Percentiles rank a stretch among this genome's conserved stretches.
Evolutionary conservation across 2,797 vertebrate species (phyloP).

Genomic region (Pseudocheirus occidentalis): DNA sequence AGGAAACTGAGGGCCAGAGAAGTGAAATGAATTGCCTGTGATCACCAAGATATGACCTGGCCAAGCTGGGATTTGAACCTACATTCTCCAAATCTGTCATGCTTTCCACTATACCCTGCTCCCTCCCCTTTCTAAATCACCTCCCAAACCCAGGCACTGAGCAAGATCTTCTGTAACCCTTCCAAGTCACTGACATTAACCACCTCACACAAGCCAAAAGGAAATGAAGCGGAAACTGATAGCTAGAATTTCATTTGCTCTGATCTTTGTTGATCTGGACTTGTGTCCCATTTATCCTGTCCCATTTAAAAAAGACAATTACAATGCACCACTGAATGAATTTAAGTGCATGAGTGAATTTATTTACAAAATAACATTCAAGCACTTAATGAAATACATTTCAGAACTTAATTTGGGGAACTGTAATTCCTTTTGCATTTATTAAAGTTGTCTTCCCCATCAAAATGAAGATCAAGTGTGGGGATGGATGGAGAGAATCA

Average conservation of each 20-base stretch:
- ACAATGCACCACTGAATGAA: neutral
- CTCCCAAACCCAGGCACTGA: constrained; percentile 26
- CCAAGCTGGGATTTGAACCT: neutral
- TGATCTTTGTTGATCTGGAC: constrained; percentile 39
- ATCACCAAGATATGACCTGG: neutral
- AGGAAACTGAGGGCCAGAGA: neutral
- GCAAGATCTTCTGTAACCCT: constrained; percentile 52
- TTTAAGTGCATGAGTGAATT: constrained; percentile 42
- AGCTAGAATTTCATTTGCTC: constrained; percentile 36
- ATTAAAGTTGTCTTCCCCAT: constrained; percentile 27
- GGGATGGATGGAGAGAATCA: constrained; percentile 40
- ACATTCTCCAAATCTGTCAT: neutral
- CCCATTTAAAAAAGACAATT: constrained; percentile 36
- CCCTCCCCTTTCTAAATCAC: neutral
- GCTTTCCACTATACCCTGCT: neutral
- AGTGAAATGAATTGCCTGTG: neutral
- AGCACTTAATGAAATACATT: constrained; percentile 55
- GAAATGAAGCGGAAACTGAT: constrained; percentile 49
- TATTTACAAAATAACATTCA: constrained; percentile 26
- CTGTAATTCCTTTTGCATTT: constrained; percentile 62
- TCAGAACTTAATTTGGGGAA: constrained; percentile 48
- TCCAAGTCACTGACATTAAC: constrained; percentile 34
- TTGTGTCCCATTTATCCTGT: neutral
- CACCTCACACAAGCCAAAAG: constrained; percentile 20
- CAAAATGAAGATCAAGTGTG: constrained; percentile 33